Evolutionary conservation across 2,888 invertebrate genomes (phyloP), one percentile per base, ranked within the genome.

Genomic region (Catocala nupta): DNA sequence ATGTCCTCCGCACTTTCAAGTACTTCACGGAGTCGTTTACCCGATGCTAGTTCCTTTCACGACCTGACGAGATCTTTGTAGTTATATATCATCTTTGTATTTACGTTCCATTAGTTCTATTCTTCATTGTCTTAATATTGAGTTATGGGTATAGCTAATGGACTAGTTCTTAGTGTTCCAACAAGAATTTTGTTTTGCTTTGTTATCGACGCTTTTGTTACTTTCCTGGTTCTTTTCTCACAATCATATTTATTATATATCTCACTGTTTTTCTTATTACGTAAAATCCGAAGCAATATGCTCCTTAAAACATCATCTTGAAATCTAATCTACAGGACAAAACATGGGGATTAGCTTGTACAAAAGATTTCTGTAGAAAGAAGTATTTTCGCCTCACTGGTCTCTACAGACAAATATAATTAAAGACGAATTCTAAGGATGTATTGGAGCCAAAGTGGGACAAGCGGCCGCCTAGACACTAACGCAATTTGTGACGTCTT

Each of bases 321-420:
- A 75, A 69, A 82, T 81, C 74, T 79, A 75, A 81, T 79, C 75
- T 73, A 60, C 60, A 70, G 78, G 59, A 73, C 68, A 80, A 82
- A 82, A 79, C 78, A 79, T 79, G 63, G 71, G 60, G 63, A 76
- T 68, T 68, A 73, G 68, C 67, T 67, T 63, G 51, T 70, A 72
- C 49, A 75, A 80, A 76, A 77, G 65, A 69, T 77, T 78, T 78
- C 70, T 75, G 68, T 73, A 70, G 72, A 75, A 81, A 81, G 78
- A 81, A 82, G 81, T 80, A 79, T 80, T 82, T 82, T 79, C 74
- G 65, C 70, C 71, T 68, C 57, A 71, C 75, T 72, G 65, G 76
- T 71, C 75, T 63, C 55, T 73, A 64, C 70, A 78, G 75, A 84
- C 79, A 81, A 85, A 85, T 80, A 84, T 83, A 85, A 86, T 85